Conservation (phyloP, 2,113 vertebrate species). For the Bolborhynchus lineola region DNA sequence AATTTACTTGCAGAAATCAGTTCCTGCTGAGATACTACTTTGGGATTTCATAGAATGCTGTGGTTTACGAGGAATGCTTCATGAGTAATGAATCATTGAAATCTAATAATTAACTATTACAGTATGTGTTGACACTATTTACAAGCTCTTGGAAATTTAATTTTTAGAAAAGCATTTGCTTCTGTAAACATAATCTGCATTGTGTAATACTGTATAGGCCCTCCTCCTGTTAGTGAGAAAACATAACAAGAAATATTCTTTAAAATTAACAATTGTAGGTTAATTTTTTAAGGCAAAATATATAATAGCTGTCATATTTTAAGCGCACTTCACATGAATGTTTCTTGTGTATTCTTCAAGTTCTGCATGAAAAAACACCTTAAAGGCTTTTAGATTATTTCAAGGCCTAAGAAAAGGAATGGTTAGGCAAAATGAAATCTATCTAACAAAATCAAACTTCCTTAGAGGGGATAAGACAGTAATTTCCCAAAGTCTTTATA, state of each 20-base stretch:
- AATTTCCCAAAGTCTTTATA: background rate
- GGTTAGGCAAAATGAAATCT: background rate
- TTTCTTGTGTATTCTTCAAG: background rate
- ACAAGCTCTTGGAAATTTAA: background rate
- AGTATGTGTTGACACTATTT: background rate
- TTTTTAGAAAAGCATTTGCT: background rate
- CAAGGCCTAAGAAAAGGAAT: background rate
- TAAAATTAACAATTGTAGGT: background rate
- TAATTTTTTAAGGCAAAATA: background rate
- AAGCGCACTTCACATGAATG: background rate
- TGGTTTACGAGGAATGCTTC: background rate
- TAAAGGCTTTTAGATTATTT: background rate
- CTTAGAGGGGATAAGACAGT: background rate
- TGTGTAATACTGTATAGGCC: background rate
- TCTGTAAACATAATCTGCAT: background rate
- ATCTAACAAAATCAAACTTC: background rate
- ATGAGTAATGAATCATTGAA: background rate
- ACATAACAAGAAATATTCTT: background rate
- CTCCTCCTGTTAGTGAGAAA: background rate
- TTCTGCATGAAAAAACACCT: background rate
- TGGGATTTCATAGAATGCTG: background rate
- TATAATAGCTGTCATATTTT: background rate
- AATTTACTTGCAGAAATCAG: background rate
- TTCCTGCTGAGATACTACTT: background rate
- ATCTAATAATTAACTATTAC: background rate